Base-by-base conservation (phyloP, 2,797 vertebrate species). In the Lagorchestes hirsutus region DNA sequence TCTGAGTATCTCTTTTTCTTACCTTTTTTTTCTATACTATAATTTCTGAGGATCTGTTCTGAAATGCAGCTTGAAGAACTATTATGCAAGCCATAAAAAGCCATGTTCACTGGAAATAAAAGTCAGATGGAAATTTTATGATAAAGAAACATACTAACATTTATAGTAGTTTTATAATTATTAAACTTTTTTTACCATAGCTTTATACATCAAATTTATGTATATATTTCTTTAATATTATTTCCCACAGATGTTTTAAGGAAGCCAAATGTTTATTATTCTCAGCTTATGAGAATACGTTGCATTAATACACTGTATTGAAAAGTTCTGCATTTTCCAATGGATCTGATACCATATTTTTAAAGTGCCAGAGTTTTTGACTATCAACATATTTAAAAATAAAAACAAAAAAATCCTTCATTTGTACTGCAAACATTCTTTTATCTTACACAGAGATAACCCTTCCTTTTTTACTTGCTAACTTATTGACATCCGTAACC, bases 121-220 rank as follows among this genome's bases (percentile, higher is more conserved):
- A 96, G 67, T 74, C 93, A 31, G 6, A 92, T 46, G 5, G 3
- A 94, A 55, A 5, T 93, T 55, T 93, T 97, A 57, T 92, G 40
- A 92, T 18, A 93, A 93, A 95, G 5, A 0, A 4, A 90, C 5
- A 94, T 59, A 52, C 31, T 92, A 95, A 94, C 34, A 93, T 62
- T 8, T 91, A 0, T 10, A 96, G 40, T 34, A 59, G 0, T 97
- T 92, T 9, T 92, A 0, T 40, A 55, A 91, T 82, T 92, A 52
- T 93, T 13, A 34, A 52, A 0, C 5, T 18, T 1, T 1, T 56
- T 56, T 93, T 92, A 5, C 50, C 82, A 93, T 94, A 54, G 52
- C 14, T 0, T 18, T 54, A 40, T 5, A 0, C 24, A 55, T 91
- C 0, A 27, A 24, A 27, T 28, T 91, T 40, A 31, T 55, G 40